Percentiles rank a stretch among this genome's conserved stretches.
phyloP scores from a whole-genome alignment of 2,888 invertebrate species.

The Leucozona laternaria region DNA sequence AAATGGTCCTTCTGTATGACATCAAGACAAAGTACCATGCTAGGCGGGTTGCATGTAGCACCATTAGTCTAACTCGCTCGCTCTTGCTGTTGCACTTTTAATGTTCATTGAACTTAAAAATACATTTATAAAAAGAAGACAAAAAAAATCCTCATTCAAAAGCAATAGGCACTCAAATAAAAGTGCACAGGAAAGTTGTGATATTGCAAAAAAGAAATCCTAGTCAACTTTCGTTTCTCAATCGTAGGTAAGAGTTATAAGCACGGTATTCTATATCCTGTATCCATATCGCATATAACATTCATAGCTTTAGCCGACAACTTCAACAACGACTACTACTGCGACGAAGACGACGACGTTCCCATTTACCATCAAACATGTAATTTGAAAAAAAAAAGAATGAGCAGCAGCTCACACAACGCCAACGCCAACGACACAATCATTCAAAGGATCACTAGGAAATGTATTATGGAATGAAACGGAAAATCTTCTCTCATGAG shows the following conservation, averaged over 20 bases:
- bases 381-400: slow-evolving; percentile 19
- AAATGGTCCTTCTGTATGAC: slow-evolving; percentile 55
- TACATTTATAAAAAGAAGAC: slow-evolving; percentile 5
- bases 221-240: slow-evolving; percentile 66
- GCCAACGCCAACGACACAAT: slow-evolving; percentile 64
- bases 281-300: slow-evolving; percentile 43
- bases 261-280: slow-evolving; percentile 35
- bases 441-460: slow-evolving; percentile 70
- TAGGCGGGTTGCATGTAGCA: slow-evolving; percentile 43
- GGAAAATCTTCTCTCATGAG: slow-evolving; percentile 72
- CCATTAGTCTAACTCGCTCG: slow-evolving; percentile 58
- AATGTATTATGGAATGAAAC: slow-evolving; percentile 72
- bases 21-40: slow-evolving; percentile 36
- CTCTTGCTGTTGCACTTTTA: slow-evolving; percentile 56
- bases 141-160: slow-evolving; percentile 47
- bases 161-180: slow-evolving; percentile 72
- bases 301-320: slow-evolving; percentile 3
- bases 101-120: slow-evolving; percentile 71
- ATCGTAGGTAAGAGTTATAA: slow-evolving; percentile 60
- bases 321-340: slow-evolving; percentile 12
- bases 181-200: slow-evolving; percentile 48
- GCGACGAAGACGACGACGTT: slow-evolving; percentile 42
- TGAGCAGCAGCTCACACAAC: slow-evolving; percentile 25
- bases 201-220: slow-evolving; percentile 39
- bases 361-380: slow-evolving; percentile 48